Evolutionary conservation across 2,113 vertebrate genomes (phyloP).

Genomic region (Eurystomus gularis): DNA sequence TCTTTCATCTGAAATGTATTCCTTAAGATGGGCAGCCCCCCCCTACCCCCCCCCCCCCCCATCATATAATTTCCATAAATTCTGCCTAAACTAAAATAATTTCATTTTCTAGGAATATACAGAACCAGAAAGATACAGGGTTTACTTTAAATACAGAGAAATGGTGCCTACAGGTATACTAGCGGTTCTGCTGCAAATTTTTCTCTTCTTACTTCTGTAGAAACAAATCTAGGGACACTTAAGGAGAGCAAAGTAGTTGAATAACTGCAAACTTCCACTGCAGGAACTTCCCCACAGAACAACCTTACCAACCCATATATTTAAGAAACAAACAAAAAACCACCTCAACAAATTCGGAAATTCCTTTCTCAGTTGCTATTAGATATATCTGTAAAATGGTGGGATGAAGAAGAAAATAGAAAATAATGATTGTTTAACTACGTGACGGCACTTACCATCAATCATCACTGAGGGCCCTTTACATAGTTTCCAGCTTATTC

Average conservation of each 20-base stretch:
- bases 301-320: background rate
- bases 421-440: background rate
- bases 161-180: background rate
- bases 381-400: background rate
- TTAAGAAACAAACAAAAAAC: background rate
- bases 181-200: background rate
- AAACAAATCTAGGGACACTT: background rate
- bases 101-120: background rate
- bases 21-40: background rate
- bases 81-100: background rate
- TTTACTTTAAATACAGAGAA: background rate
- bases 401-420: background rate
- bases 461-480: background rate
- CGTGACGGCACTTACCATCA: background rate
- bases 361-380: background rate
- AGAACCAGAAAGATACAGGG: background rate
- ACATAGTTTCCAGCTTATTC: background rate
- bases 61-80: background rate
- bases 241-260: background rate
- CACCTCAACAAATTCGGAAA: background rate
- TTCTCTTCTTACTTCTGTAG: background rate
- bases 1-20: background rate
- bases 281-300: background rate
- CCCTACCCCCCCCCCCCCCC: rapidly evolving
- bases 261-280: background rate